A percentile compares a stretch with the other conserved stretches of the same genome.
Conservation (phyloP, 2,113 vertebrate species). For the Rhea pennata region DNA sequence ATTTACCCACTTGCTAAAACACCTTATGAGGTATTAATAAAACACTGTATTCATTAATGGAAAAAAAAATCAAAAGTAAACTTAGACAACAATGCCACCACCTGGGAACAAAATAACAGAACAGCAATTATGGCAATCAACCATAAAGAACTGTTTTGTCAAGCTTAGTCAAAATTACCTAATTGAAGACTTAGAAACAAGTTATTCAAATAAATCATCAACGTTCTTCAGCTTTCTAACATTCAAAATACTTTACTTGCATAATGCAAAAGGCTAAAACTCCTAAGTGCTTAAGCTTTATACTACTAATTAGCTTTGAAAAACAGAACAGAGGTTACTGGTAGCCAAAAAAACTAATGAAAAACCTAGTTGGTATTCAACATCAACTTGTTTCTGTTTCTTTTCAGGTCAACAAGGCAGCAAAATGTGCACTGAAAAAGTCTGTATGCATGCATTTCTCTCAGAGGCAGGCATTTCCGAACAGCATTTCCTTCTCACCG, state of each 20-base stretch:
- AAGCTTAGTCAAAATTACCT: conserved; percentile 21
- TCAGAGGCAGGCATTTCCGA: neutral
- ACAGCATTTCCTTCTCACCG: neutral
- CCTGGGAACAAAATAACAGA: neutral
- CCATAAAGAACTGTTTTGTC: neutral
- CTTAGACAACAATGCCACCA: neutral
- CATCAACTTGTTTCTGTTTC: neutral
- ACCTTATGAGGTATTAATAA: neutral
- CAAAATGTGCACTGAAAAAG: neutral
- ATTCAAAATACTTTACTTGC: neutral
- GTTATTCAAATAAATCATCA: conserved; percentile 35
- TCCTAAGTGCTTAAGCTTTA: conserved; percentile 28
- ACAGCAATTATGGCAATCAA: neutral
- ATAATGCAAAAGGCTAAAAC: conserved; percentile 28
- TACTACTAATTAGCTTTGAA: neutral
- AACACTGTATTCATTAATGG: neutral
- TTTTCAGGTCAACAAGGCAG: neutral
- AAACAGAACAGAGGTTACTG: neutral
- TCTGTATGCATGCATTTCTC: neutral
- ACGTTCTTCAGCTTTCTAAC: neutral
- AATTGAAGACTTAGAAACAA: neutral
- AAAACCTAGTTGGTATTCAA: neutral
- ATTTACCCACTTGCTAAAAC: neutral
- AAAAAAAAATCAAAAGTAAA: neutral
- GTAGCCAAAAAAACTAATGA: neutral